Base-by-base conservation (phyloP, 2,888 invertebrate genomes). In the Noctua fimbriata region DNA sequence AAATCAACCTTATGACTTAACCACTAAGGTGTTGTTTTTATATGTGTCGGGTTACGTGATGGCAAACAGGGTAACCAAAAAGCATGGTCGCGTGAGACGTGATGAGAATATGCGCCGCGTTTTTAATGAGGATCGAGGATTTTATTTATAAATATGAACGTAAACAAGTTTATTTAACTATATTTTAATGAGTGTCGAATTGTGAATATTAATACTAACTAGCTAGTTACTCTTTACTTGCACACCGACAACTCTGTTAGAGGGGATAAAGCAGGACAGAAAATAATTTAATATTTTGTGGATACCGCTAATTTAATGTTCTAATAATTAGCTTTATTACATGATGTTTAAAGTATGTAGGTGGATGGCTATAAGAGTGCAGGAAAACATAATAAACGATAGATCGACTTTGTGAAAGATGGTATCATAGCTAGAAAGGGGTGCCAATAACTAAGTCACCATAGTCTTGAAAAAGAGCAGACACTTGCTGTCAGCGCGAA, bases 31-130 rank as follows among this genome's bases (percentile, higher is more conserved):
- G 84, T 73, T 74, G 73, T 88, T 88, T 65, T 52, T 55, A 60
- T 73, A 41, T 73, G 52, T 70, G 72, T 79, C 18, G 41, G 63
- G 76, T 74, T 81, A 72, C 24, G 63, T 58, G 66, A 18, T 76
- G 55, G 81, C 36, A 78, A 75, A 69, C 28, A 28, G 58, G 28
- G 10, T 58, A n/a, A 73, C 58, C 47, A 84, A 86, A 87, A 87
- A 85, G 79, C 86, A 83, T 79, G 88, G 84, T 88, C 83, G 90
- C 88, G 90, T 89, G 91, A 92, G 92, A 93, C 93, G 93, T 94
- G 95, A 94, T 93, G 92, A 89, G 93, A 95, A 95, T 95, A 93
- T 93, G 93, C 90, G 86, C 89, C 88, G 82, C 85, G 86, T 92
- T 92, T 94, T 93, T 94, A 95, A 95, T 93, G 92, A 93, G 88